Base-by-base conservation (phyloP, 1,140 invertebrate species). In the Drosophila mauritiana region DNA sequence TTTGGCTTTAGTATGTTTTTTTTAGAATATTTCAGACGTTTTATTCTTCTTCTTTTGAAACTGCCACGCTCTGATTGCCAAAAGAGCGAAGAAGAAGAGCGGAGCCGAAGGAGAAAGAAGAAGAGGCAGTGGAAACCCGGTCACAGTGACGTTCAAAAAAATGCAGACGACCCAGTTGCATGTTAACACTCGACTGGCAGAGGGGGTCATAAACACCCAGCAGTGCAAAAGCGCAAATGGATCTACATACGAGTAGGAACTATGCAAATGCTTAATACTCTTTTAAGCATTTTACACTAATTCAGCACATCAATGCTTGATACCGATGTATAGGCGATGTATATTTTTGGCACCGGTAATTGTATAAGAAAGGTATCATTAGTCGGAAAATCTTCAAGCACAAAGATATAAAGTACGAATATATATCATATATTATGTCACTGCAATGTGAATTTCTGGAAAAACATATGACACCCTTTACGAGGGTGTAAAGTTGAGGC, bases 41-140 rank as follows among this genome's bases (percentile, higher is more conserved):
- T 10, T 12, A 17, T 12, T 45, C 8, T 49, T 51, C 22, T 68
- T 67, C 37, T 67, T 10, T 31, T 68, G 22, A 1, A 51, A 34
- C 72, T 46, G 73, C 73, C 63, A 77, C 73, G 74, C 74, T 77
- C 74, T 77, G 74, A 77, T 77, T 77, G 74, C 55, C 55, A 65
- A 57, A 65, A 76, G 43, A 76, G 55, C 61, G 37, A 40, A 27
- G 40, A 54, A 64, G 63, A 64, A 37, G 63, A 43, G 8, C 3
- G 5, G 5, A 64, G 61, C 17, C 39, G 36, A 31, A 22, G 40
- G 48, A 34, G 27, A 27, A 53, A 39, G 15, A 43, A 55, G 59
- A 48, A 63, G 45, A 31, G 25, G 31, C 49, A 13, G 25, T 40
- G 34, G 43, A 70, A 70, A 69, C 65, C 51, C 67, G 67, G 67